Evolutionary conservation across 2,797 vertebrate genomes (phyloP), one percentile per base, ranked within the genome.

Genomic region (Lutjanus argentimaculatus): DNA sequence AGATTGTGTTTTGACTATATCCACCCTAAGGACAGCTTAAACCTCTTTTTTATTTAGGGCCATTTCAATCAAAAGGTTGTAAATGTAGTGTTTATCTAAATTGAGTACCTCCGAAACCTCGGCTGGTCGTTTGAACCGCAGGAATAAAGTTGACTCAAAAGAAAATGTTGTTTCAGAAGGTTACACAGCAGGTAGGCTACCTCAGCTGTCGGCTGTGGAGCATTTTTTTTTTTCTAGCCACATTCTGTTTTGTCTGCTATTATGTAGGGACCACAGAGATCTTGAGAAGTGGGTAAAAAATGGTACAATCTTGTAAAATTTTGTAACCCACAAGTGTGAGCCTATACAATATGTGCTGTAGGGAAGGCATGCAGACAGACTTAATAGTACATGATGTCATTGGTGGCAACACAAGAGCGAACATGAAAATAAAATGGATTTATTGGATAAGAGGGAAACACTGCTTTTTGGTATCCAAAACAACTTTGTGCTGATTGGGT

Each of bases 61-160:
- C 58, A 79, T 82, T 92, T 90, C 51, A 67, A 61, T 87, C 78
- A 72, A 43, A 78, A 82, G 63, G 72, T 81, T 84, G 72, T 85
- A 82, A 92, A 81, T 75, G 57, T 80, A 80, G 87, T 85, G 74
- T 92, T 92, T 92, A 86, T 88, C 82, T 77, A 78, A 72, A 82
- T 45, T 61, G 70, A 89, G 83, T 83, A 65, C 70, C 74, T 86
- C 67, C 55, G 82, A 89, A 88, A 83, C 76, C 79, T 87, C 88
- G 80, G 67, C 30, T 56, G 89, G 72, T 81, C 55, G 53, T 83
- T 82, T 58, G 67, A 91, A 77, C 75, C 76, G 51, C n/a, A 7
- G 75, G 71, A 83, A 77, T 58, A 70, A 40, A 71, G 75, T 81
- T 66, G 53, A 67, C 69, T 82, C 25, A 73, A 82, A 86, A 82